These are phyloP conservation scores for Trogon surrucura DNA, from an alignment of 2,113 vertebrate species.

Conservation along the genomic window DNA sequence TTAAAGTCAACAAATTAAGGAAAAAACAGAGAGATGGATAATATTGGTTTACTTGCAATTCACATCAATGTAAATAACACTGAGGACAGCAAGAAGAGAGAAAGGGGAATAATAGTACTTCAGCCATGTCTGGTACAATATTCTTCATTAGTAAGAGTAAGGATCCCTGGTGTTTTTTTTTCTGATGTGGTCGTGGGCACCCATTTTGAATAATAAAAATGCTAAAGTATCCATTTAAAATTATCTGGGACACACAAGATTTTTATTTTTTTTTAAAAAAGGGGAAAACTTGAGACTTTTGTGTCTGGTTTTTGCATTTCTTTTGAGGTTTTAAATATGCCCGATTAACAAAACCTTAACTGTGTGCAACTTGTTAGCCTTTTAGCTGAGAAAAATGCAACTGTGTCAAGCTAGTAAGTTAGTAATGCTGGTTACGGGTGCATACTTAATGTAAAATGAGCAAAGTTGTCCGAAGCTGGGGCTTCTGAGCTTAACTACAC, in stretches of 20 bases:
- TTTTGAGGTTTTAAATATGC: neutral
- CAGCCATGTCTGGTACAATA: slow-evolving; percentile 30
- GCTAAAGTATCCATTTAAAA: neutral
- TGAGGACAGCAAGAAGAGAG: slow-evolving; percentile 42
- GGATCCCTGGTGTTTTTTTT: neutral
- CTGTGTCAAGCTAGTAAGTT: neutral
- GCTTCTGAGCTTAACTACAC: neutral
- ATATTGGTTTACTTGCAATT: slow-evolving; percentile 68
- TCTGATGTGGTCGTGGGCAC: neutral
- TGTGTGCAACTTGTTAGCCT: neutral
- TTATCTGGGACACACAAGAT: neutral
- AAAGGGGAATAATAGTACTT: slow-evolving; percentile 25
- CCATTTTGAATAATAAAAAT: neutral
- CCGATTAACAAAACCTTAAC: neutral
- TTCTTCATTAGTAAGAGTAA: slow-evolving; percentile 31
- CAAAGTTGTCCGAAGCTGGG: neutral
- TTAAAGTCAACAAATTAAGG: slow-evolving; percentile 77
- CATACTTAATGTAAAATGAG: neutral
- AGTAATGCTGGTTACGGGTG: neutral
- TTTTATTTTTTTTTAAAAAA: neutral
- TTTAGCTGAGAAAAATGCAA: neutral
- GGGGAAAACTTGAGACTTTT: neutral
- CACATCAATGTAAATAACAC: slow-evolving; percentile 62
- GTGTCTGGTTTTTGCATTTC: neutral
- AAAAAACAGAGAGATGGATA: slow-evolving; percentile 61